Evolutionary conservation across 2,797 vertebrate genomes (phyloP).

Genomic region (Pachyuromys duprasi): DNA sequence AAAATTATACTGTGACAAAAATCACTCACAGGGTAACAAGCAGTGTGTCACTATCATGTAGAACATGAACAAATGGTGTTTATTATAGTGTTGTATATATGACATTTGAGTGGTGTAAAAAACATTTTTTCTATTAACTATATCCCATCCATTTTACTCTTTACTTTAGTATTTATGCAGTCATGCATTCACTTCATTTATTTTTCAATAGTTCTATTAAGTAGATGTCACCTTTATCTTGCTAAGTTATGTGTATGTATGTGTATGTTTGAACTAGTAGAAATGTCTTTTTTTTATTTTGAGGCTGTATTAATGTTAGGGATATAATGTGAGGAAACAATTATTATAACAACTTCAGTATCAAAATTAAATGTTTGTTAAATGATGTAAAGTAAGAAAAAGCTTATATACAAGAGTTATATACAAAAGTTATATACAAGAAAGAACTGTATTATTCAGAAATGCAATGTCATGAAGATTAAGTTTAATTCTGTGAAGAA

Average conservation of each 20-base stretch:
- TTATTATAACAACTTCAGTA: background rate
- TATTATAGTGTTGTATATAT: background rate
- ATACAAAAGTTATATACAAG: background rate
- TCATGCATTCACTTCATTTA: background rate
- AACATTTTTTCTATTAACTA: background rate
- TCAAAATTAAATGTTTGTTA: conserved; percentile 37
- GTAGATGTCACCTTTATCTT: background rate
- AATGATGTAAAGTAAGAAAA: background rate
- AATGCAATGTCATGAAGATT: background rate
- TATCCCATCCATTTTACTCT: conserved; percentile 26
- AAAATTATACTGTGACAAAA: conserved; percentile 18
- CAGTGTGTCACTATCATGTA: background rate
- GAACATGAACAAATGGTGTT: background rate
- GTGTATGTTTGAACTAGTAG: background rate
- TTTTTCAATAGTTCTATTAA: conserved; percentile 6
- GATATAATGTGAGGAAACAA: background rate
- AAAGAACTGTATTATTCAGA: background rate
- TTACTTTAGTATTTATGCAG: background rate
- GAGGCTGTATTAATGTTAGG: background rate
- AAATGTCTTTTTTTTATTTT: background rate
- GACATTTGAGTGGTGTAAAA: background rate
- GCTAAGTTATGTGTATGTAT: background rate
- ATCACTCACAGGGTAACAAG: background rate
- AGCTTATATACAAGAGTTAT: too few species aligned
- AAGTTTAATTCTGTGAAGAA: conserved; percentile 42